Percentiles rank a stretch among this genome's conserved stretches.
Evolutionary conservation across 1,140 invertebrate species (phyloP).

Genomic region (Aphelinus atriplicis): DNA sequence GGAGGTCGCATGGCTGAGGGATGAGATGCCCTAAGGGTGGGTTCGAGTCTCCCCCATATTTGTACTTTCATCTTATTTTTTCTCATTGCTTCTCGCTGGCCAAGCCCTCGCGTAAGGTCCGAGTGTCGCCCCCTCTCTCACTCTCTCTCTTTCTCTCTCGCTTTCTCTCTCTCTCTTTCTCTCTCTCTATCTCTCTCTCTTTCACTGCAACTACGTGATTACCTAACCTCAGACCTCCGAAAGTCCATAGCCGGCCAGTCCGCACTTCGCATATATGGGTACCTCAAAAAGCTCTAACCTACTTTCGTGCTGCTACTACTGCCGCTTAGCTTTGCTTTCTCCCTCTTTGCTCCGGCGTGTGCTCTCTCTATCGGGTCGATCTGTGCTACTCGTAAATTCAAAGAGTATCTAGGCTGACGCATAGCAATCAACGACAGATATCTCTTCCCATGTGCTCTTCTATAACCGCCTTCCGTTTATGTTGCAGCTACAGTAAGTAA

Average conservation of each 20-base stretch:
- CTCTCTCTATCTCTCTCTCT: background rate
- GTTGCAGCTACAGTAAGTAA: background rate
- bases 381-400: constrained; percentile 26
- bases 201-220: background rate
- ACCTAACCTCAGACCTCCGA: constrained; percentile 8
- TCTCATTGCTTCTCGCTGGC: too few species aligned
- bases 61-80: background rate
- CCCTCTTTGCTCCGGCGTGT: background rate
- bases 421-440: constrained; percentile 24
- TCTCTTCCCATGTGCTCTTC: background rate
- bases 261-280: background rate
- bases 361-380: constrained; percentile 8
- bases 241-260: constrained; percentile 4
- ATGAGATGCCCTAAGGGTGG: too few species aligned
- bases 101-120: too few species aligned
- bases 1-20: too few species aligned
- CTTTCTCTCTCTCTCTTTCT: background rate
- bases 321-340: background rate
- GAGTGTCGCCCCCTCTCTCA: background rate
- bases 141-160: background rate
- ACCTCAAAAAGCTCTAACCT: constrained; percentile 7
- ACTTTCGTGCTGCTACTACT: background rate
- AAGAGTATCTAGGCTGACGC: constrained; percentile 21
- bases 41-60: too few species aligned
- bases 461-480: background rate